Percentiles rank a stretch among this genome's conserved stretches.
Conservation (phyloP, 2,888 invertebrate genomes). For the Macaria liturata region DNA sequence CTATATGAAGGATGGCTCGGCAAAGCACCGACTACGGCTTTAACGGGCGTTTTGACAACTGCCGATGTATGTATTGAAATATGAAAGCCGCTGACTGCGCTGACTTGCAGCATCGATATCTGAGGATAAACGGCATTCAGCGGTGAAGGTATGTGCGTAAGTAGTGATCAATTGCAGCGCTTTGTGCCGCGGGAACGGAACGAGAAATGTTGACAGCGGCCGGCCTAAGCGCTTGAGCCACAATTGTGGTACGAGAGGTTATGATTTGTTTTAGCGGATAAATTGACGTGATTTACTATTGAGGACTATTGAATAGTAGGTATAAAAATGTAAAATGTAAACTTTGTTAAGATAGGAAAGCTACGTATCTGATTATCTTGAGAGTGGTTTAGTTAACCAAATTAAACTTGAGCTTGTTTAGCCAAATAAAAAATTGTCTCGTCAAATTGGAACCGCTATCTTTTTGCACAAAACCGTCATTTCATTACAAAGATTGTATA, state of each 20-base stretch:
- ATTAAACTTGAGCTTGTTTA: too few relatives aligned
- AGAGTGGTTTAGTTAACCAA: too few relatives aligned
- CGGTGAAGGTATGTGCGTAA: slow-evolving; percentile 30
- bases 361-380: too few relatives aligned
- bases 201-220: slow-evolving; percentile 31
- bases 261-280: too few relatives aligned
- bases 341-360: too few relatives aligned
- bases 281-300: too few relatives aligned
- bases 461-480: too few relatives aligned
- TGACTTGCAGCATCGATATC: slow-evolving; percentile 48
- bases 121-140: slow-evolving; percentile 42
- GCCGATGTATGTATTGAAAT: slow-evolving; percentile 75
- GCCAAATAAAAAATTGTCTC: too few relatives aligned
- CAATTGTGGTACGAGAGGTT: slow-evolving; percentile 3
- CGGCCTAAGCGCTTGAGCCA: slow-evolving; percentile 13
- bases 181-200: slow-evolving; percentile 10
- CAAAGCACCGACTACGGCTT: slow-evolving; percentile 51
- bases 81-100: slow-evolving; percentile 60
- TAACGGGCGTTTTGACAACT: slow-evolving; percentile 74
- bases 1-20: slow-evolving; percentile 73
- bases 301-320: too few relatives aligned
- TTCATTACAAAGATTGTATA: too few relatives aligned
- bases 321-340: too few relatives aligned
- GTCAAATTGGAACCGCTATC: too few relatives aligned
- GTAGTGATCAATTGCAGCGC: slow-evolving; percentile 22